phyloP scores from a whole-genome alignment of 1,140 invertebrate genomes.

The Drosophila quadrilineata region DNA sequence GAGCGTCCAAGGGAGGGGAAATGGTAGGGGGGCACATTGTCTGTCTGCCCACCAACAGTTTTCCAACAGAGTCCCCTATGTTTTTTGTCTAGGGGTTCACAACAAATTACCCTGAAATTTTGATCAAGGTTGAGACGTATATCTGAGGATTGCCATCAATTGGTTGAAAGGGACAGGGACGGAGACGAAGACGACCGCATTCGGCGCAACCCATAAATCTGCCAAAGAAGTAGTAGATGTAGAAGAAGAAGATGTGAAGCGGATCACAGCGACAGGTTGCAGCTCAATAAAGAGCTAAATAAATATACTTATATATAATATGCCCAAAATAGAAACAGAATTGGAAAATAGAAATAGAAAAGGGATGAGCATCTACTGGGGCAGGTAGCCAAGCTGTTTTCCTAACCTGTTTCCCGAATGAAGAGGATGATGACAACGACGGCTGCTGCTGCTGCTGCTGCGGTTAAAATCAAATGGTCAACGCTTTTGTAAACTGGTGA shows the following conservation, averaged over 20 bases:
- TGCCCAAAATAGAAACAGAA: too few species aligned
- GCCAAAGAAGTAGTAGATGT: conserved; percentile 32
- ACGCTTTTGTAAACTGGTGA: conserved; percentile 74
- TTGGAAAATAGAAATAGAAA: too few species aligned
- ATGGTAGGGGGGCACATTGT: neutral
- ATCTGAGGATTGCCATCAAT: conserved; percentile 49
- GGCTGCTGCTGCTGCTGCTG: conserved; percentile 23
- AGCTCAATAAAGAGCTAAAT: conserved; percentile 77
- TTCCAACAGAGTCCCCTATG: too few species aligned
- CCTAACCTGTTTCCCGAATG: conserved; percentile 53
- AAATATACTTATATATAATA: conserved; percentile 72
- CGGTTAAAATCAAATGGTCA: conserved; percentile 71
- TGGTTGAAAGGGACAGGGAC: too few species aligned
- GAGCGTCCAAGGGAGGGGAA: conserved; percentile 11
- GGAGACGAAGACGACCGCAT: conserved; percentile 23
- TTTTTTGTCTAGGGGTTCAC: conserved; percentile 31
- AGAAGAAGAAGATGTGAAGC: conserved; percentile 14
- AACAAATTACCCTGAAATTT: conserved; percentile 78
- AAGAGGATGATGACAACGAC: conserved; percentile 16
- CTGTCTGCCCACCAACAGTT: conserved; percentile 74
- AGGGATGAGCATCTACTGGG: conserved; percentile 73
- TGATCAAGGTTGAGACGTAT: conserved; percentile 23
- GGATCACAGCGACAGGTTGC: conserved; percentile 66
- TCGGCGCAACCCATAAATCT: conserved; percentile 60
- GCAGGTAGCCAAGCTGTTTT: conserved; percentile 31